These are phyloP conservation scores for Zonotrichia albicollis DNA, from an alignment of 2,797 vertebrate species.

Conservation along the genomic window DNA sequence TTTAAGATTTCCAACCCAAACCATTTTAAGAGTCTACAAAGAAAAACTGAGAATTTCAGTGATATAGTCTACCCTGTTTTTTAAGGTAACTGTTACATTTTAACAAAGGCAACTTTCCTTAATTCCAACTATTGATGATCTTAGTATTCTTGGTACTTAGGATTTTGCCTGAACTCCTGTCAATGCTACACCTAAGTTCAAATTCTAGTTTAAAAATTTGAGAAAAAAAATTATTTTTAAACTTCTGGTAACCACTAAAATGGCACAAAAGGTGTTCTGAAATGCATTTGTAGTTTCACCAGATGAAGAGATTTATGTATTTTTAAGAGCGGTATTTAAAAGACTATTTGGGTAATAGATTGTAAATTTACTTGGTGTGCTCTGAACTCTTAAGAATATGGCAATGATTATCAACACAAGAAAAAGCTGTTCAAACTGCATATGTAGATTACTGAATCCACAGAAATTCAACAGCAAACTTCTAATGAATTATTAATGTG, in stretches of 20 bases:
- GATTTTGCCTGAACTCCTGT: not conserved
- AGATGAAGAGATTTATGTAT: not conserved
- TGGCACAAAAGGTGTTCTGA: not conserved
- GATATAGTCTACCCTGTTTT: not conserved
- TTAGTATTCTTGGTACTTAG: not conserved
- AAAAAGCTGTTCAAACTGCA: not conserved
- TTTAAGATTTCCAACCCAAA: not conserved
- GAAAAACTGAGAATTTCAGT: not conserved
- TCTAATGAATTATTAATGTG: not conserved
- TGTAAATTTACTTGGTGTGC: not conserved
- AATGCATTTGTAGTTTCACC: not conserved
- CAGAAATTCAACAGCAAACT: not conserved
- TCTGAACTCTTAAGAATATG: not conserved
- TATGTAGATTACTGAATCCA: not conserved
- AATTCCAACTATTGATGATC: not conserved
- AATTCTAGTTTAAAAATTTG: not conserved
- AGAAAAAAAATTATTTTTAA: not conserved
- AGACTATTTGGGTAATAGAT: not conserved
- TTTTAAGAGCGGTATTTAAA: not conserved
- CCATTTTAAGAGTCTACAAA: not conserved
- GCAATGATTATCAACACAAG: not conserved
- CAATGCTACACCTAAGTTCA: not conserved
- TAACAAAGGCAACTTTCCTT: not conserved
- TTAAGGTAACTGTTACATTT: not conserved
- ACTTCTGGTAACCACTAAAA: not conserved